Percentiles rank a stretch among this genome's conserved stretches.
Conservation (phyloP, 1,140 invertebrate species). For the Coenobita brevimanus region DNA sequence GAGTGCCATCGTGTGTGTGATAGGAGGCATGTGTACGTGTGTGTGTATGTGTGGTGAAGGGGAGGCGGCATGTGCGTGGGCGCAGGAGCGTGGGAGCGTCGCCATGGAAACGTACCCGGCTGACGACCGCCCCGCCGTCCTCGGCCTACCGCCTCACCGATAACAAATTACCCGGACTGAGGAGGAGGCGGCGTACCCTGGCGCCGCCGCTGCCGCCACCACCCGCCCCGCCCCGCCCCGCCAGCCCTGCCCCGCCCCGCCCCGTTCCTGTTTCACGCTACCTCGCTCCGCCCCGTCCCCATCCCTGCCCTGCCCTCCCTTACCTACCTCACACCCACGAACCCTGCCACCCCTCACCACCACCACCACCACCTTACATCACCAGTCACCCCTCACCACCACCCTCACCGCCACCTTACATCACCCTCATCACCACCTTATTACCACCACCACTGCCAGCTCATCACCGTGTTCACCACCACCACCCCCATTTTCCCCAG, state of each 20-base stretch:
- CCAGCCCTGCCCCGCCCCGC: no score
- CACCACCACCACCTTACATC: no score
- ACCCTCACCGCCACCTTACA: no score
- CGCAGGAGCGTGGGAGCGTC: constrained; percentile 52
- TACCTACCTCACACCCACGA: not conserved
- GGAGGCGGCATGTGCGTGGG: constrained; percentile 21
- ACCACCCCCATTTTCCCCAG: no score
- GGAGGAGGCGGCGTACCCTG: not conserved
- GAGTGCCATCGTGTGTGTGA: constrained; percentile 33
- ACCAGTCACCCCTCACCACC: no score
- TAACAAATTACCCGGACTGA: constrained; percentile 56
- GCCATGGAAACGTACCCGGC: constrained; percentile 56
- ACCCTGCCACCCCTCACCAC: no score
- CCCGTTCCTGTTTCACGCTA: no score
- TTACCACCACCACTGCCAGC: no score
- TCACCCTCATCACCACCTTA: no score
- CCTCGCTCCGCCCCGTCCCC: no score
- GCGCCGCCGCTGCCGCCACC: not conserved
- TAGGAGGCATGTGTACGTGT: not conserved
- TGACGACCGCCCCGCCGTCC: constrained; percentile 30
- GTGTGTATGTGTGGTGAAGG: constrained; percentile 5
- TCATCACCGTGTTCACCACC: no score
- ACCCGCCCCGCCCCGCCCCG: not conserved
- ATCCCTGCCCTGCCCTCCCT: no score
- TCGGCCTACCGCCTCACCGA: constrained; percentile 50